A percentile compares a stretch with the other conserved stretches of the same genome.
Evolutionary conservation across 2,113 vertebrate species (phyloP).

Genomic region (Catharus minimus): DNA sequence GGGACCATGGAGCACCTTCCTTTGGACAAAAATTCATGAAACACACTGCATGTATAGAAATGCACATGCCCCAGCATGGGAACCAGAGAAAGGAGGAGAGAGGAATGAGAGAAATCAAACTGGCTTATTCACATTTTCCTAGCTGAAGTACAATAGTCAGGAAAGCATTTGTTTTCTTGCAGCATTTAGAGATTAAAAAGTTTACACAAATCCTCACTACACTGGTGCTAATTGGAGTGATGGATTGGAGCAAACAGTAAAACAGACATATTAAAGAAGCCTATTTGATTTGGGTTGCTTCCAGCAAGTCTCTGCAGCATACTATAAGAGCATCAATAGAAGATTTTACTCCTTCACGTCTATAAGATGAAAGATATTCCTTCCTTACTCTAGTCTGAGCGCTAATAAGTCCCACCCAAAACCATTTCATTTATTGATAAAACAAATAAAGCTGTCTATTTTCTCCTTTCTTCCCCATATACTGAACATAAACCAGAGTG

Average conservation of each 20-base stretch:
- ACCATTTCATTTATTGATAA: not conserved
- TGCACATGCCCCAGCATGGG: rapidly evolving
- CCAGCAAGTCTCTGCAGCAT: not conserved
- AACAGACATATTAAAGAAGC: not conserved
- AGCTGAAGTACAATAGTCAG: not conserved
- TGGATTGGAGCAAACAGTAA: not conserved
- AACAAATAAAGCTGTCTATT: not conserved
- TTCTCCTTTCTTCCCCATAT: not conserved
- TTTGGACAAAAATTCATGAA: not conserved
- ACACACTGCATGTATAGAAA: not conserved
- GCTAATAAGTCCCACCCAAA: not conserved
- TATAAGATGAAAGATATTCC: not conserved
- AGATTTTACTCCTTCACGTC: not conserved
- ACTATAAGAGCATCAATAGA: not conserved
- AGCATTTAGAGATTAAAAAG: not conserved
- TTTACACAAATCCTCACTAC: not conserved
- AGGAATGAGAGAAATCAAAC: not conserved
- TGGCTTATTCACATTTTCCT: not conserved
- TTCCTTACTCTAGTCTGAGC: not conserved
- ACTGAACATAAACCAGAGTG: not conserved
- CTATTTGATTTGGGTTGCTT: not conserved
- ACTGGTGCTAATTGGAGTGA: not conserved
- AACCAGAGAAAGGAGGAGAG: not conserved
- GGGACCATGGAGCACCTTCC: not conserved
- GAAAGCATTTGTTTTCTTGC: not conserved